phyloP scores from a whole-genome alignment of 2,797 vertebrate genomes.

The Eidolon dupreanum region DNA sequence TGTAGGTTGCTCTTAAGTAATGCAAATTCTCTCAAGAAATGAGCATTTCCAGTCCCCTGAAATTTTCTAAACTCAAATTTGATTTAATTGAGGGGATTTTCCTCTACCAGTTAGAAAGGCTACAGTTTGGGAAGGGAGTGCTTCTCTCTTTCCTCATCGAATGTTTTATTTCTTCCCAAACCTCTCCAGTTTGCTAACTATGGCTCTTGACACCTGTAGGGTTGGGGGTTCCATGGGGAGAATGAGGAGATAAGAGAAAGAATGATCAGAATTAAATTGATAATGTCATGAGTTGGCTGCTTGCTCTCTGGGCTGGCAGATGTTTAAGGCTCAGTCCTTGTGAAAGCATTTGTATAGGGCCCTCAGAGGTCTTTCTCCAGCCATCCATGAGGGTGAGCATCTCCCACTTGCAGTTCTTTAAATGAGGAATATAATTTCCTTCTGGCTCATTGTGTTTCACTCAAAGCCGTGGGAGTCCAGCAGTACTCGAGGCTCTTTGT shows the following conservation, averaged over 20 bases:
- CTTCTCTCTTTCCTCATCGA: not conserved
- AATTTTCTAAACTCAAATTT: not conserved
- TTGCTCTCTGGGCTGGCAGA: not conserved
- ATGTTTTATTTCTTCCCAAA: not conserved
- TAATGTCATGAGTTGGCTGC: not conserved
- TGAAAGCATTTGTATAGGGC: not conserved
- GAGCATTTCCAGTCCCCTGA: not conserved
- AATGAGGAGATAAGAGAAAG: not conserved
- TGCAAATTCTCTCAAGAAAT: not conserved
- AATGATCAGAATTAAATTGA: not conserved
- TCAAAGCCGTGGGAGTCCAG: not conserved
- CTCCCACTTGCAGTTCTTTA: not conserved
- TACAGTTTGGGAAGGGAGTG: not conserved
- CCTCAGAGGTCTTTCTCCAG: not conserved
- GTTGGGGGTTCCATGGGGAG: not conserved
- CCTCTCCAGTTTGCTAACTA: too few relatives aligned
- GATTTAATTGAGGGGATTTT: not conserved
- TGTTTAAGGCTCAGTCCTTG: not conserved
- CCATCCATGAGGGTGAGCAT: accelerated
- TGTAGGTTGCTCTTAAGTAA: not conserved
- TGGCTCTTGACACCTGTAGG: not conserved
- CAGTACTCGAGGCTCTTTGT: not conserved
- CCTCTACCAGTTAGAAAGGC: not conserved
- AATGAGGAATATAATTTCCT: too few relatives aligned
- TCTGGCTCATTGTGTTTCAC: not conserved